phyloP scores from a whole-genome alignment of 2,113 vertebrate species.

The Malurus cyaneus region DNA sequence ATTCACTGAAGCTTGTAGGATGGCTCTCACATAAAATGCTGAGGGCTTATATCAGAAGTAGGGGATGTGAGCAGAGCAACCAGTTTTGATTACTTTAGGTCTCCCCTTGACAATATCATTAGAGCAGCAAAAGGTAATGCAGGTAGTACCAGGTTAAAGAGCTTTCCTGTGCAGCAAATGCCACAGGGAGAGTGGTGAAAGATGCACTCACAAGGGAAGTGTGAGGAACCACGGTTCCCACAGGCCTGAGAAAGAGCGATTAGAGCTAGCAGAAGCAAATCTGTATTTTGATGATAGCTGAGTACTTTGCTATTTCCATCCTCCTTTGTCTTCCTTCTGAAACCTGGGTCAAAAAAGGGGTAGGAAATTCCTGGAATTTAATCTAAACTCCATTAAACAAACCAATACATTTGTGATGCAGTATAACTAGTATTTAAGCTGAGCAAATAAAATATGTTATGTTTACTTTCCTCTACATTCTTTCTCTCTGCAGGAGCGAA shows the following conservation, averaged over 20 bases:
- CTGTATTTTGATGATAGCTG: not conserved
- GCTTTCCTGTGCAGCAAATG: not conserved
- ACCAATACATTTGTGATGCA: not conserved
- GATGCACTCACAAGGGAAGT: not conserved
- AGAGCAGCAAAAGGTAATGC: not conserved
- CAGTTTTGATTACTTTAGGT: not conserved
- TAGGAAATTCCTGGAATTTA: not conserved
- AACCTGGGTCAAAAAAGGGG: not conserved
- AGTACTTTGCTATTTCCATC: not conserved
- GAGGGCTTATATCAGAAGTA: not conserved
- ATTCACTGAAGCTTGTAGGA: not conserved
- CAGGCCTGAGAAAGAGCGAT: not conserved
- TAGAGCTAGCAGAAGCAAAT: not conserved
- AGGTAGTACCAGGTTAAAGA: not conserved
- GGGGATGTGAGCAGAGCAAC: not conserved
- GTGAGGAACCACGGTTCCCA: not conserved
- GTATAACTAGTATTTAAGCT: not conserved
- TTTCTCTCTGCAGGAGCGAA: not conserved
- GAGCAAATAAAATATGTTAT: not conserved
- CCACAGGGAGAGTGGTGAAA: not conserved
- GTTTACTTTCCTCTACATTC: not conserved
- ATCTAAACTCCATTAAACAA: not conserved
- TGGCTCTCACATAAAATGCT: not conserved
- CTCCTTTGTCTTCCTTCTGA: not conserved
- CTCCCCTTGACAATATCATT: not conserved